Evolutionary conservation across 2,888 invertebrate genomes (phyloP).

Genomic region (Apodemia zela): DNA sequence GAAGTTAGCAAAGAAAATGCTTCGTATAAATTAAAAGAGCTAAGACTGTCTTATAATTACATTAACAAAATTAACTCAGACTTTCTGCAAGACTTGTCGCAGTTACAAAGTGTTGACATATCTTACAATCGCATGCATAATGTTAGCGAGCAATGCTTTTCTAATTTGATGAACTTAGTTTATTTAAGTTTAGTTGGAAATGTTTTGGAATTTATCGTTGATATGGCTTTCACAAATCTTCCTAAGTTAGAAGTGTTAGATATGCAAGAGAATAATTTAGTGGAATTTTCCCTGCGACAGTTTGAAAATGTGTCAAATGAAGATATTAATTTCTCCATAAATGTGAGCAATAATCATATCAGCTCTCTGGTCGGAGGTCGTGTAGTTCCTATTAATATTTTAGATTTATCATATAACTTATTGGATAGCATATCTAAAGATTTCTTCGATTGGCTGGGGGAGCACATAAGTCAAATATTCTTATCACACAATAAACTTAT

Average conservation of each 20-base stretch:
- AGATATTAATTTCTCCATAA: slow-evolving; percentile 82
- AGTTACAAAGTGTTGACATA: slow-evolving; percentile 85
- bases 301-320: slow-evolving; percentile 83
- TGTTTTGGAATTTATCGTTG: slow-evolving; percentile 82
- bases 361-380: slow-evolving; percentile 46
- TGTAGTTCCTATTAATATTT: slow-evolving; percentile 73
- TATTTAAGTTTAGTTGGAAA: slow-evolving; percentile 90
- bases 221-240: slow-evolving; percentile 85
- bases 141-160: slow-evolving; percentile 83
- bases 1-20: slow-evolving; percentile 50
- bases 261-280: slow-evolving; percentile 85
- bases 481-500: slow-evolving; percentile 82
- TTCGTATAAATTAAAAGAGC: slow-evolving; percentile 85
- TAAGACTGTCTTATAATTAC: slow-evolving; percentile 89
- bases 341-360: slow-evolving; percentile 85
- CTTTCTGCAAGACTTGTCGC: slow-evolving; percentile 83
- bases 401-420: slow-evolving; percentile 84
- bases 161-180: slow-evolving; percentile 84
- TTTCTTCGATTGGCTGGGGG: slow-evolving; percentile 73
- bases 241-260: slow-evolving; percentile 86
- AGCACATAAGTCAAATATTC: slow-evolving; percentile 44
- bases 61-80: slow-evolving; percentile 82
- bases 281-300: slow-evolving; percentile 81
- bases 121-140: slow-evolving; percentile 85
- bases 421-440: slow-evolving; percentile 77